Conservation (phyloP, 2,797 vertebrate genomes). For the Gallinago stenura region DNA sequence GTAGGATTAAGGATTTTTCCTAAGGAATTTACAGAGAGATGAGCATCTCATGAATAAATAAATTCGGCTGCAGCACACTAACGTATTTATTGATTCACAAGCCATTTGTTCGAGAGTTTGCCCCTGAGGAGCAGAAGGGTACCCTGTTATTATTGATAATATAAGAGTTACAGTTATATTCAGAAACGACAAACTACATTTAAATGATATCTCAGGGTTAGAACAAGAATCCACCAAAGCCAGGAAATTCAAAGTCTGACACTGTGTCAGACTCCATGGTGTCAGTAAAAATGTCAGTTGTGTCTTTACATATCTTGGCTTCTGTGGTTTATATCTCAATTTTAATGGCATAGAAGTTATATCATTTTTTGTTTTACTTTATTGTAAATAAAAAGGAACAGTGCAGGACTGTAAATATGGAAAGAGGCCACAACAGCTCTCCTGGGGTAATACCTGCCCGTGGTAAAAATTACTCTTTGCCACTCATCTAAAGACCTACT, state of each 20-base stretch:
- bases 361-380: constrained; percentile 36
- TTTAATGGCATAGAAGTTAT: constrained; percentile 42
- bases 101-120: constrained; percentile 79
- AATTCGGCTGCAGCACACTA: constrained; percentile 71
- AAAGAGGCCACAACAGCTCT: neutral
- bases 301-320: constrained; percentile 58
- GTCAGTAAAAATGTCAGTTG: constrained; percentile 70
- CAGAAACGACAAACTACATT: constrained; percentile 70
- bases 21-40: constrained; percentile 77
- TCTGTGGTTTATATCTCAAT: constrained; percentile 64
- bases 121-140: constrained; percentile 73
- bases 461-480: neutral
- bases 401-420: neutral
- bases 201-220: constrained; percentile 69
- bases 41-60: constrained; percentile 84
- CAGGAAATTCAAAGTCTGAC: constrained; percentile 71
- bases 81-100: constrained; percentile 81
- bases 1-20: constrained; percentile 77
- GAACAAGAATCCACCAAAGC: constrained; percentile 65
- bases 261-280: constrained; percentile 56
- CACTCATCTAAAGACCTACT: neutral
- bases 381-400: constrained; percentile 16
- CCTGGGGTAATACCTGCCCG: neutral
- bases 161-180: constrained; percentile 76
- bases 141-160: constrained; percentile 78